phyloP scores from a whole-genome alignment of 2,797 vertebrate genomes.

The Malurus splendens region DNA sequence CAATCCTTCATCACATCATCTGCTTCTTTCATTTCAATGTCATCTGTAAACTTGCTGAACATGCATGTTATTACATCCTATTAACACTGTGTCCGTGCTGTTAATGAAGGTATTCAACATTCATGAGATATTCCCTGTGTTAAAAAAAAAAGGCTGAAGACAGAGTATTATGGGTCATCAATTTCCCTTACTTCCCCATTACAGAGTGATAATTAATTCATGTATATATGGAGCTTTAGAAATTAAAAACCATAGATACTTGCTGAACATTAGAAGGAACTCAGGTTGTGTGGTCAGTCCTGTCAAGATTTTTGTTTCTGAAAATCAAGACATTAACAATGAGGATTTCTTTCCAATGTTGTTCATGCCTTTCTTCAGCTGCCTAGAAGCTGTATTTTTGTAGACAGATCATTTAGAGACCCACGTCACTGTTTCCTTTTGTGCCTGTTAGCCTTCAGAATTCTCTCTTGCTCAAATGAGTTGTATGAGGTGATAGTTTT shows the following conservation, averaged over 20 bases:
- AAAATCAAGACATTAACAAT: neutral
- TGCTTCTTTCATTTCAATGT: neutral
- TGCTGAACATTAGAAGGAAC: neutral
- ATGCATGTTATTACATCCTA: neutral
- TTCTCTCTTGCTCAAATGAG: neutral
- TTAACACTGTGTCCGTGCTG: neutral
- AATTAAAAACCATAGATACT: neutral
- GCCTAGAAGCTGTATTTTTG: neutral
- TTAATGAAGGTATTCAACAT: slow-evolving; percentile 14
- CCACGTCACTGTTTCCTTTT: neutral
- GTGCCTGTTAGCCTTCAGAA: neutral
- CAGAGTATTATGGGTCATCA: neutral
- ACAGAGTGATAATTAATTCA: neutral
- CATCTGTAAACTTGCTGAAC: neutral
- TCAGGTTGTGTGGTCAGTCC: neutral
- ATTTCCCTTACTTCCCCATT: neutral
- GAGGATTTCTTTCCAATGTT: neutral
- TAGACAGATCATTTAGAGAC: neutral
- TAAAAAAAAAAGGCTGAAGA: neutral
- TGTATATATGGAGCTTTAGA: neutral
- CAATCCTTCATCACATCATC: neutral
- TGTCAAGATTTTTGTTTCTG: neutral
- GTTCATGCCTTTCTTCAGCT: neutral
- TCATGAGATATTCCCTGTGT: neutral
- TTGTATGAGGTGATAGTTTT: neutral